phyloP scores from a whole-genome alignment of 1,140 invertebrate species.

The Mycetomoellerius zeteki region DNA sequence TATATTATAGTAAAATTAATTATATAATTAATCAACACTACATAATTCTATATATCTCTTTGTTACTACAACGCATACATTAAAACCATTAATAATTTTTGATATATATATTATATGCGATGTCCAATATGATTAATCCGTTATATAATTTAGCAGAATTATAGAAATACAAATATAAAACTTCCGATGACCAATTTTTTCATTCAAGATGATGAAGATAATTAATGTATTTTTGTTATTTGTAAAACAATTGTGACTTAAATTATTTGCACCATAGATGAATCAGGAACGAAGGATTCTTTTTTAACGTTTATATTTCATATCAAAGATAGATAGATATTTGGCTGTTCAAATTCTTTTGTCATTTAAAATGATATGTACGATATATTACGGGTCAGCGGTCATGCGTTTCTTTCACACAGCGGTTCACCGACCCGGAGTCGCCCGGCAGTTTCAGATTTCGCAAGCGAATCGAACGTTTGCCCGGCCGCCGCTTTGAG shows the following conservation, averaged over 20 bases:
- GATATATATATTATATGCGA: not conserved
- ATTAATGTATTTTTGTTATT: not conserved
- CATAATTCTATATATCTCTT: not conserved
- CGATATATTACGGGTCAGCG: slow-evolving; percentile 65
- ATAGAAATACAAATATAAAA: not conserved
- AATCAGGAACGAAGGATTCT: no score
- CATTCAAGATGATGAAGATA: not conserved
- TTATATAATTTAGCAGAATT: not conserved
- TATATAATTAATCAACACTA: not conserved
- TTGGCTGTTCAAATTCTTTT: not conserved
- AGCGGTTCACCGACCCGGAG: slow-evolving; percentile 50
- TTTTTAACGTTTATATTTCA: not conserved
- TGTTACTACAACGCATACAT: not conserved
- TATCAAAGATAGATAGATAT: not conserved
- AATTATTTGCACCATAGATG: not conserved
- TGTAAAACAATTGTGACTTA: not conserved
- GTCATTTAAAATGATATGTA: not conserved
- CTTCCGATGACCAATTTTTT: not conserved
- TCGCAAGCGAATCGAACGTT: slow-evolving; percentile 72
- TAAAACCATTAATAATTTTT: slow-evolving; percentile 3
- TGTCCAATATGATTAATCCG: not conserved
- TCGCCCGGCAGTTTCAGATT: slow-evolving; percentile 69
- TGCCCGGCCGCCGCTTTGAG: slow-evolving; percentile 52
- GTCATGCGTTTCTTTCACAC: slow-evolving; percentile 63
- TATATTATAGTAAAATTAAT: slow-evolving; percentile 35